These are phyloP conservation scores for Ancistrus triradiatus DNA, from an alignment of 2,113 vertebrate genomes.

Conservation along the genomic window DNA sequence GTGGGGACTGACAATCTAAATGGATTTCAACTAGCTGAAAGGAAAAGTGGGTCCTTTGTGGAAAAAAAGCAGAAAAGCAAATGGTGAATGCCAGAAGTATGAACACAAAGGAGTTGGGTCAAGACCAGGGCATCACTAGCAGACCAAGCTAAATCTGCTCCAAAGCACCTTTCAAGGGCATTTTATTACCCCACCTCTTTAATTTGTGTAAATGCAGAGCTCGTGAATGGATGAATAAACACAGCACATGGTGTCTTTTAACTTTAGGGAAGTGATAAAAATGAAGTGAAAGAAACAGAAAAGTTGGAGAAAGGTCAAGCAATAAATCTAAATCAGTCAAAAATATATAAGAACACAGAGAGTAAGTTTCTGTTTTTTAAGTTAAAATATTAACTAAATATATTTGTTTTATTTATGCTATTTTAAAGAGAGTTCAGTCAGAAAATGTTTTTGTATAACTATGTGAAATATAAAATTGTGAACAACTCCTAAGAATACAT, in stretches of 20 bases:
- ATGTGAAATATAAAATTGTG: no score
- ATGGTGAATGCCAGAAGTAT: neutral
- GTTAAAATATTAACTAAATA: no score
- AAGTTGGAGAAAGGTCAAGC: constrained; percentile 31
- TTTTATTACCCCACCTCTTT: constrained; percentile 1
- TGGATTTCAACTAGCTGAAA: constrained; percentile 11
- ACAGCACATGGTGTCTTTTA: constrained; percentile 27
- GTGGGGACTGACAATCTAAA: constrained; percentile 13
- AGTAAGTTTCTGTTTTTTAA: no score
- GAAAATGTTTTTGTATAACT: no score
- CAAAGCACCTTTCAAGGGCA: neutral
- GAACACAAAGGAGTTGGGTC: constrained; percentile 3
- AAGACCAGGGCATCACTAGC: constrained; percentile 6
- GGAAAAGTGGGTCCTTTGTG: constrained; percentile 8
- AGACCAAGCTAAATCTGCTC: constrained; percentile 3
- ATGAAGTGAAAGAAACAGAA: constrained; percentile 39
- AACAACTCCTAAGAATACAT: no score
- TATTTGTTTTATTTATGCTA: no score
- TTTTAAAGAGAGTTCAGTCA: no score
- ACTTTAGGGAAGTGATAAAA: constrained; percentile 38
- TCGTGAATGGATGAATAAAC: constrained; percentile 14
- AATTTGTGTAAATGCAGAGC: neutral
- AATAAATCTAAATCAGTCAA: neutral
- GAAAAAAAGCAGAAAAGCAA: constrained; percentile 5
- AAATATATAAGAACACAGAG: neutral